Evolutionary conservation across 2,888 invertebrate species (phyloP).

Genomic region (Ormyrus nitidulus): DNA sequence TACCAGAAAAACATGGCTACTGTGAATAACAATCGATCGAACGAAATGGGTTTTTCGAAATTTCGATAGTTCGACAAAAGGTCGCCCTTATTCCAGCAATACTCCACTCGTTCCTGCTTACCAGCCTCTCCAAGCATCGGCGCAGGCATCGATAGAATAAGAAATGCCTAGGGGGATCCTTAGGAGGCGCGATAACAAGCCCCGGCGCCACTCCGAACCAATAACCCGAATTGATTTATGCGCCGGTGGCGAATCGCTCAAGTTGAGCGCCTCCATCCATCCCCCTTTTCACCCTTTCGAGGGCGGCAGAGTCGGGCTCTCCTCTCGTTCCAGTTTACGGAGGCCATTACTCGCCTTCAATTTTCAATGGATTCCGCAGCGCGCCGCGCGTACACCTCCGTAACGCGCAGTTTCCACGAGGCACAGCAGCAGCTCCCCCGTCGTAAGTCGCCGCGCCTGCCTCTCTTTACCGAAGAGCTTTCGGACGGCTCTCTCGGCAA

Average conservation of each 20-base stretch:
- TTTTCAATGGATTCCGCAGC: conserved; percentile 34
- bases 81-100: no score
- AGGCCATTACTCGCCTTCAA: conserved; percentile 42
- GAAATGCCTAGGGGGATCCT: conserved; percentile 33
- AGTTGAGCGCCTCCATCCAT: conserved; percentile 3
- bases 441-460: no score
- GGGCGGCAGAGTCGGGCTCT: background rate
- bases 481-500: no score
- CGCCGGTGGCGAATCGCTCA: conserved; percentile 33
- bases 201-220: conserved; percentile 35
- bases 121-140: no score
- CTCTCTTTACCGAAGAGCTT: no score
- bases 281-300: background rate
- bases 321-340: conserved; percentile 41
- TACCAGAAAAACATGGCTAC: no score
- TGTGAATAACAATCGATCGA: no score
- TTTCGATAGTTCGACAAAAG: no score
- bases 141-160: background rate
- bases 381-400: background rate
- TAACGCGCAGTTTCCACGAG: background rate
- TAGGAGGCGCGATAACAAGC: conserved; percentile 49
- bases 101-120: no score
- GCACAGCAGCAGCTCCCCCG: no score
- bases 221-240: conserved; percentile 54
- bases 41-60: no score